Conservation (phyloP, 2,113 vertebrate genomes). For the Canis aureus region DNA sequence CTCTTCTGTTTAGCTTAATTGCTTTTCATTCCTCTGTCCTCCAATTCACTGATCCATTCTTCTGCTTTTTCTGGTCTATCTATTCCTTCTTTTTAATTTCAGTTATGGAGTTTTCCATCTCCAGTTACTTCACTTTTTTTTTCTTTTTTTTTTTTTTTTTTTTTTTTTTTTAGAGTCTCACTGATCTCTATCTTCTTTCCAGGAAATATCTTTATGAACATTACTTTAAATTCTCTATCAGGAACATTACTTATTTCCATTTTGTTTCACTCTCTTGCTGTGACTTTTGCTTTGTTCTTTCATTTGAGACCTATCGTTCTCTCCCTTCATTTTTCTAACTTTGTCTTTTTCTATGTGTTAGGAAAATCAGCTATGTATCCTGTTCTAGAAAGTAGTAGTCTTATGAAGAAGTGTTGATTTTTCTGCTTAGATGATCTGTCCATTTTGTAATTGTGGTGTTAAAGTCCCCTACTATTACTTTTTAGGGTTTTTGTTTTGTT, state of each 20-base stretch:
- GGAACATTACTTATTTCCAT: not conserved
- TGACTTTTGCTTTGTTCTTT: not conserved
- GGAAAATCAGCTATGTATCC: not conserved
- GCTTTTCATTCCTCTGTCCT: not conserved
- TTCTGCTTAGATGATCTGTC: too few species aligned
- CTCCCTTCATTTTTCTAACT: not conserved
- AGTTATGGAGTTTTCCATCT: not conserved
- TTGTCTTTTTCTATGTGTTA: not conserved
- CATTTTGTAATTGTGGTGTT: too few species aligned
- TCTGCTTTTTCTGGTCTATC: not conserved
- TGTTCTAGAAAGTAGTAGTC: not conserved
- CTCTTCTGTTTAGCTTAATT: not conserved
- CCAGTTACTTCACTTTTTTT: not conserved
- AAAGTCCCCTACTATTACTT: too few species aligned
- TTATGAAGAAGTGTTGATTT: not conserved
- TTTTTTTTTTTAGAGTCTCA: not conserved
- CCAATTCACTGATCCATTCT: not conserved
- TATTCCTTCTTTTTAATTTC: not conserved
- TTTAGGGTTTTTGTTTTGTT: too few species aligned
- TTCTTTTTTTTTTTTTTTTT: not conserved
- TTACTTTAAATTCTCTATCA: not conserved
- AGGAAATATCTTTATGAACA: not conserved
- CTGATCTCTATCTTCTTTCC: not conserved
- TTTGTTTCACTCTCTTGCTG: not conserved
- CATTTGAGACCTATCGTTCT: not conserved